Base-by-base conservation (phyloP, 2,797 vertebrate species). In the Onychomys leucogaster region DNA sequence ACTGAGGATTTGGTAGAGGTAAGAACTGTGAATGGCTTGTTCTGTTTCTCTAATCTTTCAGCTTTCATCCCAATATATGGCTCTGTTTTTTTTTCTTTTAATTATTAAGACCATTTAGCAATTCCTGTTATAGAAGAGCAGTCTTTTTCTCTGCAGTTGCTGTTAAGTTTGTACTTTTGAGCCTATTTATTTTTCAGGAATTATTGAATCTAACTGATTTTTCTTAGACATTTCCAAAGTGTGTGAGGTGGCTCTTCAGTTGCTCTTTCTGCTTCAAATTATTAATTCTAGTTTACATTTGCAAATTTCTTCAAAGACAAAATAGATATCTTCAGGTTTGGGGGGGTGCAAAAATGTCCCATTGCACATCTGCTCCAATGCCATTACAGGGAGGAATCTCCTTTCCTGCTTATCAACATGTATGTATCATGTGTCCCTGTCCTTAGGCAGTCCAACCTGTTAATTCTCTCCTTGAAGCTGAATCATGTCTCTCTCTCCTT, bases 261-360 rank as follows among this genome's bases (percentile, higher is more conserved):
- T 90, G 7, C 9, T 93, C 8, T 46, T 96, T 92, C 88, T 57
- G 61, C 78, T 83, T 83, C 81, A 93, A 12, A 89, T 84, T 10
- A 89, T 84, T 10, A 96, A 91, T 92, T 83, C 57, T 87, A 7
- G 16, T 49, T 91, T 95, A 52, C 5, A 59, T 89, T 83, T 95
- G 80, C 80, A 94, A 69, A 65, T 80, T 94, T 86, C 96, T 97
- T 43, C 94, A 71, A 89, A n/a, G 55, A 85, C 17, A 96, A 94
- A 77, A 95, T 78, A 87, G 43, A 67, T 5, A 85, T 57, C 32
- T 59, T 93, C 34, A 91, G 46, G 27, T 41, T 59, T 69, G 41
- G 21, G 41, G 78, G 75, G 2, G 57, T 76, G 12, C 37, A 81
- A 73, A 59, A 85, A 71, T 5, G 17, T 49, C 5, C 65, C 6